Evolutionary conservation across 2,797 vertebrate species (phyloP).

Genomic region (Pipistrellus kuhlii): DNA sequence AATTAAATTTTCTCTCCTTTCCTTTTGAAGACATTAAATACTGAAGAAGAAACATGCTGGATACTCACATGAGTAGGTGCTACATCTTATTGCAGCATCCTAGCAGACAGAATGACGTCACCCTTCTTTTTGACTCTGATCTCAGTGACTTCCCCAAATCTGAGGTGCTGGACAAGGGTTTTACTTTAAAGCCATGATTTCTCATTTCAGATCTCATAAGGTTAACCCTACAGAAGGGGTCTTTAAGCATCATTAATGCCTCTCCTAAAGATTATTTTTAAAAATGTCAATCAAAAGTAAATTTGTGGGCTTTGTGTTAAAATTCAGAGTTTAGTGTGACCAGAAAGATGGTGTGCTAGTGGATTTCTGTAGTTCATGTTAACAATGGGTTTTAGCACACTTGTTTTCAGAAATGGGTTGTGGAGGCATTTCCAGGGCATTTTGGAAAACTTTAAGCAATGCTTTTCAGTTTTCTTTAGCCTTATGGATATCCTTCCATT

Average conservation of each 20-base stretch:
- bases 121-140: background rate
- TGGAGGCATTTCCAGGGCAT: slow-evolving; percentile 63
- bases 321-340: slow-evolving; percentile 40
- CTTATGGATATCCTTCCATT: slow-evolving; percentile 55
- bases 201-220: background rate
- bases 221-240: background rate
- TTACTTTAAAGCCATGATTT: background rate
- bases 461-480: slow-evolving; percentile 73
- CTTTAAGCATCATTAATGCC: background rate
- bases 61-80: background rate
- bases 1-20: slow-evolving; percentile 38
- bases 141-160: background rate
- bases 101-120: background rate
- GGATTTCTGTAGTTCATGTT: background rate
- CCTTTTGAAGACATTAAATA: slow-evolving; percentile 40
- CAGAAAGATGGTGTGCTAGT: background rate
- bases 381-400: slow-evolving; percentile 21
- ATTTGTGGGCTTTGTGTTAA: slow-evolving; percentile 21
- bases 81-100: background rate
- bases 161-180: background rate
- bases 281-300: slow-evolving; percentile 48
- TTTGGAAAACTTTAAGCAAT: slow-evolving; percentile 58
- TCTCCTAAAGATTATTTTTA: slow-evolving; percentile 31
- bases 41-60: background rate
- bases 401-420: slow-evolving; percentile 40